Conservation (phyloP, 1,140 invertebrate genomes). For the Scylla paramamosain region DNA sequence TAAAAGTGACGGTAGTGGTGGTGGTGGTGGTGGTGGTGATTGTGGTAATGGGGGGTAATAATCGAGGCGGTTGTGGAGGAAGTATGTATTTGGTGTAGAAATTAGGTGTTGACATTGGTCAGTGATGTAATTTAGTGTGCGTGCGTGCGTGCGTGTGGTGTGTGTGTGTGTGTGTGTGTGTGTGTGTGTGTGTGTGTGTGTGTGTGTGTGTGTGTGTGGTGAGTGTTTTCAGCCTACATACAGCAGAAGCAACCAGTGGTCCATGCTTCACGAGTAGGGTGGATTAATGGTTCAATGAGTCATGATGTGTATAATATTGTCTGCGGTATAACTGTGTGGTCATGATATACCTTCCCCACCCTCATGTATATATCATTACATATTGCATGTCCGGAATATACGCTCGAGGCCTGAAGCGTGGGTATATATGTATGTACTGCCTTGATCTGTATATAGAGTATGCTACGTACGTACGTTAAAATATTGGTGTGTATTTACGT, state of each 20-base stretch:
- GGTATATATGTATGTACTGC: not conserved
- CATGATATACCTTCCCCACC: constrained; percentile 38
- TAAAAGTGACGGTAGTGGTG: too few relatives aligned
- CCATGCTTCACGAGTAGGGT: constrained; percentile 33
- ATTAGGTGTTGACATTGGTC: not conserved
- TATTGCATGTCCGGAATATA: constrained; percentile 40
- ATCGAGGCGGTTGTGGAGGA: too few relatives aligned
- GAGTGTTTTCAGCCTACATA: not conserved
- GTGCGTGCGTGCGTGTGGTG: constrained; percentile 6
- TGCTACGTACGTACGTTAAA: not conserved
- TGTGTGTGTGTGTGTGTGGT: constrained; percentile 58
- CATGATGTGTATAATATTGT: constrained; percentile 60
- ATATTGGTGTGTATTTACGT: not conserved
- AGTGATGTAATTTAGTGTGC: constrained; percentile 24
- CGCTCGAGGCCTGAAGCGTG: not conserved
- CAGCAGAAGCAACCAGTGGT: not conserved
- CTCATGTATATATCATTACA: constrained; percentile 40
- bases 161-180: constrained; percentile 55
- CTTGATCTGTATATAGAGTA: too few relatives aligned
- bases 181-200: constrained; percentile 55
- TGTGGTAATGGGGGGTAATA: too few relatives aligned
- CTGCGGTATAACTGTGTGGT: constrained; percentile 44
- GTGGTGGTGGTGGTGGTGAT: too few relatives aligned
- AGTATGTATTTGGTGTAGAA: too few relatives aligned
- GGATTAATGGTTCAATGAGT: constrained; percentile 55